These are phyloP conservation scores for Onychostruthus taczanowskii DNA, from an alignment of 2,113 vertebrate genomes.

Conservation along the genomic window DNA sequence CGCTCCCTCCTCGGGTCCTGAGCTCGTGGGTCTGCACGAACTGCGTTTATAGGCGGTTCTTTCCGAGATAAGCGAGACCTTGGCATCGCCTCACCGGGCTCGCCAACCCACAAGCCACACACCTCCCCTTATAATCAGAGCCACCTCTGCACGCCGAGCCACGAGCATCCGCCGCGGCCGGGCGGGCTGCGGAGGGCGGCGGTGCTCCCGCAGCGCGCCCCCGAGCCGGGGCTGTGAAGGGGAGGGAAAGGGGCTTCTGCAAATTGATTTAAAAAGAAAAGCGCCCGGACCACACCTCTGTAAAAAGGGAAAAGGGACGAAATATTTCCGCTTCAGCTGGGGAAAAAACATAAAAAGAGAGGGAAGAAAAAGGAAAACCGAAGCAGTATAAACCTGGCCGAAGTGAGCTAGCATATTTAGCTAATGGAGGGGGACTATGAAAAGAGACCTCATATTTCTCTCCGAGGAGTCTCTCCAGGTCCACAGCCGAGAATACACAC, in stretches of 20 bases:
- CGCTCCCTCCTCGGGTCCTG: neutral
- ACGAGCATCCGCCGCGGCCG: neutral
- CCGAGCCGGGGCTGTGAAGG: neutral
- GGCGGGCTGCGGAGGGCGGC: neutral
- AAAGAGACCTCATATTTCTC: constrained; percentile 57
- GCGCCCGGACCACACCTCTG: neutral
- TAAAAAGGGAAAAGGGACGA: neutral
- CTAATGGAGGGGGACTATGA: constrained; percentile 28
- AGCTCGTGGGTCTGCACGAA: neutral
- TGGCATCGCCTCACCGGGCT: neutral
- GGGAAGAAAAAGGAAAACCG: neutral
- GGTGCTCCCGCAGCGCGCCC: no score
- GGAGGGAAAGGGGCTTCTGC: neutral
- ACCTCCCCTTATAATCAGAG: no score
- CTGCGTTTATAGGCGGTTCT: fast-evolving
- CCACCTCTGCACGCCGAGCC: neutral
- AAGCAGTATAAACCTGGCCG: neutral
- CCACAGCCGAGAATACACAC: constrained; percentile 1
- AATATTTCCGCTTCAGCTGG: neutral
- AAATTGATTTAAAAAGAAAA: neutral
- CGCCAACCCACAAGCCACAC: no score
- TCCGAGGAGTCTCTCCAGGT: constrained; percentile 55
- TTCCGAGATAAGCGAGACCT: neutral
- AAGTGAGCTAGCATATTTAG: constrained; percentile 10
- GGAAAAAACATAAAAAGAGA: neutral